A percentile compares a stretch with the other conserved stretches of the same genome.
Conservation (phyloP, 2,113 vertebrate genomes). For the Myodes glareolus region DNA sequence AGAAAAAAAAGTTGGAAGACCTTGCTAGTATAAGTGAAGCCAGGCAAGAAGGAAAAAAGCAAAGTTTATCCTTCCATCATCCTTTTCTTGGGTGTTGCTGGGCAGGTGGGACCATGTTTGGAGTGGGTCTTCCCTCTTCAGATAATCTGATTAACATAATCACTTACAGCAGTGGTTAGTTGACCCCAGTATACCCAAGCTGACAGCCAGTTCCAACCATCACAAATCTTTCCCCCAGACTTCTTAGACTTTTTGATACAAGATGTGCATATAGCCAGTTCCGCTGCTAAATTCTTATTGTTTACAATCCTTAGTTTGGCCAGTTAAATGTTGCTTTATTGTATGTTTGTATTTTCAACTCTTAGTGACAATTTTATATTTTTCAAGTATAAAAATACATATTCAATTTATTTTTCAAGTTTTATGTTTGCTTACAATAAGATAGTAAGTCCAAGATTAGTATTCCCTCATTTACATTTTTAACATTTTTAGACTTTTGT, state of each 20-base stretch:
- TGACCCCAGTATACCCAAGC: neutral
- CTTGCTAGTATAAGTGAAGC: neutral
- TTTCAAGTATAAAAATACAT: neutral
- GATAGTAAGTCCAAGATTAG: neutral
- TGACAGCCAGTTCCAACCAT: neutral
- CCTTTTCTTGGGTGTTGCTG: neutral
- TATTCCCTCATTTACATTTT: neutral
- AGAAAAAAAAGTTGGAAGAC: neutral
- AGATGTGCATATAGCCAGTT: neutral
- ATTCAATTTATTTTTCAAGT: neutral
- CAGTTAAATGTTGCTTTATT: neutral
- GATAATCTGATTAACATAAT: neutral
- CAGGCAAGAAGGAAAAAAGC: neutral
- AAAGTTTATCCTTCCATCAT: neutral
- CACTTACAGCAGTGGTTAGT: neutral
- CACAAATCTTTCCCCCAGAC: neutral
- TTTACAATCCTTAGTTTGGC: neutral
- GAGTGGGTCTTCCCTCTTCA: neutral
- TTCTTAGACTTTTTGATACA: neutral
- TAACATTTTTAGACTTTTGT: neutral
- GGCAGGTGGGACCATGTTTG: neutral
- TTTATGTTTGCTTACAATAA: neutral
- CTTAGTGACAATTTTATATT: neutral
- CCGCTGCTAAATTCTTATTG: neutral
- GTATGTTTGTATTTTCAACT: neutral